Conservation (phyloP, 2,113 vertebrate genomes). For the Nanorana parkeri region DNA sequence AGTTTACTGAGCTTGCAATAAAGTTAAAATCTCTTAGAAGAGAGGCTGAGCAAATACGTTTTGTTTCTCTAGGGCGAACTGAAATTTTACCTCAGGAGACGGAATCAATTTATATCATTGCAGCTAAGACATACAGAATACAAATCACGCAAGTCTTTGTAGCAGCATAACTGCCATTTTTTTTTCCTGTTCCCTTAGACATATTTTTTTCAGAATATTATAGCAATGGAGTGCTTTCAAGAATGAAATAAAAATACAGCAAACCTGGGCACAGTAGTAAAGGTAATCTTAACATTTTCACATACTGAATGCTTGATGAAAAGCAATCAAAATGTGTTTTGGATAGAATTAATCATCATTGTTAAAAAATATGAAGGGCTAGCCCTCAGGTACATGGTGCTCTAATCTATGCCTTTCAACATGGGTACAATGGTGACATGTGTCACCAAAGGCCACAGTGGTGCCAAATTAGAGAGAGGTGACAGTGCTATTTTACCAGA, state of each 20-base stretch:
- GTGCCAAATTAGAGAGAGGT: too few relatives aligned
- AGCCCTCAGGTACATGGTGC: too few relatives aligned
- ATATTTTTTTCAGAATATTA: constrained; percentile 49
- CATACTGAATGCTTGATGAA: constrained; percentile 28
- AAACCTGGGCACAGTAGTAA: constrained; percentile 15
- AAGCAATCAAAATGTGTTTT: constrained; percentile 27
- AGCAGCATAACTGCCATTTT: constrained; percentile 48
- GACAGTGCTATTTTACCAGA: too few relatives aligned
- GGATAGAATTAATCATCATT: constrained; percentile 12
- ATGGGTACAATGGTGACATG: too few relatives aligned
- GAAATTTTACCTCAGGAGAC: constrained; percentile 56
- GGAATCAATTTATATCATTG: constrained; percentile 57
- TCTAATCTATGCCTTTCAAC: too few relatives aligned
- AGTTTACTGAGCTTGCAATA: constrained; percentile 57
- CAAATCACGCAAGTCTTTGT: constrained; percentile 52
- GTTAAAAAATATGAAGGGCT: neutral
- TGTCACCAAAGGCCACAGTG: too few relatives aligned
- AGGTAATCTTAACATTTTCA: constrained; percentile 36
- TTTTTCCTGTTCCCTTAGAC: constrained; percentile 31
- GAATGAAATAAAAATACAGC: constrained; percentile 24
- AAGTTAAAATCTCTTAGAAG: constrained; percentile 54
- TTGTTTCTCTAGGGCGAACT: constrained; percentile 55
- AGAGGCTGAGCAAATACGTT: constrained; percentile 54
- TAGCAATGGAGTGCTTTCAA: constrained; percentile 25
- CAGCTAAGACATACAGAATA: constrained; percentile 49